Base-by-base conservation (phyloP, 2,797 vertebrate genomes). In the Sylvia borin region DNA sequence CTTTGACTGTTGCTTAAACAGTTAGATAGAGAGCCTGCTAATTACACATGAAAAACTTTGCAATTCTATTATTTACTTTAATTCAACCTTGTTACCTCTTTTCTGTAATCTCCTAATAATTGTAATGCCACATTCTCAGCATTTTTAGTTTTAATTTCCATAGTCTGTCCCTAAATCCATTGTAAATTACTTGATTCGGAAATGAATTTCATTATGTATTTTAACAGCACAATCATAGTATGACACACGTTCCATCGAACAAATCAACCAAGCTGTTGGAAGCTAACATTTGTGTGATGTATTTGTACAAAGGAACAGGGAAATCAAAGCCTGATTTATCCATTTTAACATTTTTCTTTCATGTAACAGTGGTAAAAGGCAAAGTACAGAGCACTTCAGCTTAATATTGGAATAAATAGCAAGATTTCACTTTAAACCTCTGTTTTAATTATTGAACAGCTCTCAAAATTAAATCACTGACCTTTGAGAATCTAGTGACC, bases 381-480 rank as follows among this genome's bases (percentile, higher is more conserved):
- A 50, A 95, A 95, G 90, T 88, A 88, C 43, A 47, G 60, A 78
- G n/a, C n/a, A n/a, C 17, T 88, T 62, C 25, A 80, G 31, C 83
- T 91, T 82, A 92, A 65, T 72, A 90, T 55, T 91, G 85, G 81
- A 92, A 92, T 92, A 88, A 92, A 92, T 57, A 85, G 43, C 42
- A 91, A 86, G 76, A 90, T 80, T 91, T 48, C 48, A 57, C 79
- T 81, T 92, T 90, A 91, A 96, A 82, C 60, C 17, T 85, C 65
- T 91, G 65, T 71, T 96, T 96, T 96, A 97, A 97, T 97, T 92
- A 97, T 97, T 97, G 92, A 97, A 96, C 84, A 67, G 60, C 67
- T 94, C 76, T 95, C 55, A 83, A 48, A 95, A 95, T 88, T 71
- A 93, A 94, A 80, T 88, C 90, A 95, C 65, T 96, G 89, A 95